These are phyloP conservation scores for Antedon mediterranea DNA, from an alignment of 53 echinoderm and acorn worm genomes.

Conservation along the genomic window DNA sequence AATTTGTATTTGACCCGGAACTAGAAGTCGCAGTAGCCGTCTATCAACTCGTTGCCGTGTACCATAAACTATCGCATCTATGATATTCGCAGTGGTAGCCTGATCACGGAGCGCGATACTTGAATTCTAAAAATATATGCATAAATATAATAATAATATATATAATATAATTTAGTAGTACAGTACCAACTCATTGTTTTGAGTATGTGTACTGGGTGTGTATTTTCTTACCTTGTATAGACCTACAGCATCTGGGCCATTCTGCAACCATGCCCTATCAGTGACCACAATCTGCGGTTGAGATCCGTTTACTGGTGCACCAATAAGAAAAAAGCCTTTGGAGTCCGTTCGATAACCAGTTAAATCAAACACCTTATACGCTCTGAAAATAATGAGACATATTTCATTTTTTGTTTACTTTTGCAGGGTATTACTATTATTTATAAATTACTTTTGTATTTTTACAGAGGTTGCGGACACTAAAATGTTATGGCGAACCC, in stretches of 20 bases:
- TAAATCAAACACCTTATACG: conserved; percentile 19
- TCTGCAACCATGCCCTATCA: conserved; percentile 22
- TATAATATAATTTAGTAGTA: too few species aligned
- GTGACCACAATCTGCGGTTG: conserved; percentile 4
- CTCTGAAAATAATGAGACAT: conserved; percentile 2
- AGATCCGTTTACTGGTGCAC: conserved; percentile 10
- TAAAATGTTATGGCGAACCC: too few species aligned
- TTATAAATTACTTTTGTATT: too few species aligned
- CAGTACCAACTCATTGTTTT: too few species aligned
- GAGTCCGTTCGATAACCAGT: conserved; percentile 19
- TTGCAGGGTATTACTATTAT: too few species aligned
- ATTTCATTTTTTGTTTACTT: too few species aligned
- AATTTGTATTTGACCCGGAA: conserved; percentile 10
- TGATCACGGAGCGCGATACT: background rate
- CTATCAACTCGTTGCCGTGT: conserved; percentile 4
- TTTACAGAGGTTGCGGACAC: too few species aligned
- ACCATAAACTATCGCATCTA: conserved; percentile 20
- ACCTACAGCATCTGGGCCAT: conserved; percentile 35
- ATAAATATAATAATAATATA: background rate
- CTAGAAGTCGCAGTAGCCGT: background rate
- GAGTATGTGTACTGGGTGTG: too few species aligned
- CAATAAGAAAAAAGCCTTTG: conserved; percentile 47
- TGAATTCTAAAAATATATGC: background rate
- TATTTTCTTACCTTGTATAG: too few species aligned
- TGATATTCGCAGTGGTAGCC: background rate